These are phyloP conservation scores for Brachyalestes nurse DNA, from an alignment of 2,797 vertebrate species.

Conservation along the genomic window DNA sequence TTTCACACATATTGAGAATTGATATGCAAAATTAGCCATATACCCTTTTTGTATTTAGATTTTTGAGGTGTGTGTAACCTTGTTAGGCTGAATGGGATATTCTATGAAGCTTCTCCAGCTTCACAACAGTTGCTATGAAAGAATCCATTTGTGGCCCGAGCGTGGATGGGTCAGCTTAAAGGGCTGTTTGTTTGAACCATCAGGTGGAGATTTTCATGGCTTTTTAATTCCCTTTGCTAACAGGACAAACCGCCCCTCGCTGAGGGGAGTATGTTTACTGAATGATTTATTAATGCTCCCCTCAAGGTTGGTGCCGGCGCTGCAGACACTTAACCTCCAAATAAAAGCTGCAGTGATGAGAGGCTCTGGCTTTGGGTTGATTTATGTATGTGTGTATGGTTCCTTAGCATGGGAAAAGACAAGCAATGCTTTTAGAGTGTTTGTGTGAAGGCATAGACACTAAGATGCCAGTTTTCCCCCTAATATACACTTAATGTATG, in stretches of 20 bases:
- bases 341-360: constrained; percentile 25
- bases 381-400: constrained; percentile 10
- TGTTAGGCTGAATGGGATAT: too few relatives aligned
- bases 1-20: too few relatives aligned
- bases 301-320: constrained; percentile 16
- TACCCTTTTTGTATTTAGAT: too few relatives aligned
- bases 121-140: neutral
- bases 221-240: constrained; percentile 15
- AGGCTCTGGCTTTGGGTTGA: constrained; percentile 8
- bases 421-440: constrained; percentile 13
- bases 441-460: neutral
- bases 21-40: too few relatives aligned
- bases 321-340: constrained; percentile 19
- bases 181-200: constrained; percentile 60
- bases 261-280: constrained; percentile 19
- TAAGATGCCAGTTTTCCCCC: neutral
- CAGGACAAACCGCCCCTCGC: constrained; percentile 15
- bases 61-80: too few relatives aligned
- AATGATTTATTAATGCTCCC: constrained; percentile 28
- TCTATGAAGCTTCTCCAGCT: neutral
- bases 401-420: neutral
- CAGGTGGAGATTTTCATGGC: constrained; percentile 22
- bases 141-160: neutral
- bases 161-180: neutral
- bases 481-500: too few relatives aligned